These are phyloP conservation scores for Megalops cyprinoides DNA, from an alignment of 2,797 vertebrate species.

Conservation along the genomic window DNA sequence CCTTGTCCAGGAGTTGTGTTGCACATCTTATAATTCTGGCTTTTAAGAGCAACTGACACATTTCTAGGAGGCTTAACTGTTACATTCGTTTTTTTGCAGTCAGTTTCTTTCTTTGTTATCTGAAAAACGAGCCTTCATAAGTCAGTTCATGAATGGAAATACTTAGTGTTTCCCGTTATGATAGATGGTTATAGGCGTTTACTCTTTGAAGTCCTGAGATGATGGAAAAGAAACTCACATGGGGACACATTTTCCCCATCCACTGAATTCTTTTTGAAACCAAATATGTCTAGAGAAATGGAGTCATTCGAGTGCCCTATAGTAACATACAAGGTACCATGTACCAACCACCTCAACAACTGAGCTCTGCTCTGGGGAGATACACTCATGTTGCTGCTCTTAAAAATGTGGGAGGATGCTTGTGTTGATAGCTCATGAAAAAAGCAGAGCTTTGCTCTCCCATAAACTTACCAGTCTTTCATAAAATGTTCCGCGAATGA, in stretches of 20 bases:
- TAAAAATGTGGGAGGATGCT: not conserved
- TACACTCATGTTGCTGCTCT: not conserved
- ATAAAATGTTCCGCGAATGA: slow-evolving; percentile 12
- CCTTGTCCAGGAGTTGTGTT: not conserved
- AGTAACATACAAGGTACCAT: not conserved
- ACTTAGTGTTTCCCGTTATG: slow-evolving; percentile 53
- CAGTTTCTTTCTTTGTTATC: not conserved
- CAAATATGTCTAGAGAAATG: slow-evolving; percentile 4
- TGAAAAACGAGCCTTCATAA: not conserved
- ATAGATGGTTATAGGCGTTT: slow-evolving; percentile 4
- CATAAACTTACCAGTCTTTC: not conserved
- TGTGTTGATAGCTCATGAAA: not conserved
- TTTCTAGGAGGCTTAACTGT: not conserved
- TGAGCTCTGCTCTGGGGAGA: not conserved
- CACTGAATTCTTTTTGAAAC: slow-evolving; percentile 19
- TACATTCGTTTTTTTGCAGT: not conserved
- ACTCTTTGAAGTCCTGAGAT: slow-evolving; percentile 19
- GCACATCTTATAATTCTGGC: not conserved
- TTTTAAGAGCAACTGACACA: not conserved
- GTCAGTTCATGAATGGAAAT: slow-evolving; percentile 52
- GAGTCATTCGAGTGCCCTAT: not conserved
- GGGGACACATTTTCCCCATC: slow-evolving; percentile 8
- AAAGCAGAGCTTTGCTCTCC: not conserved
- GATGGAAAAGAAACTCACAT: slow-evolving; percentile 1
- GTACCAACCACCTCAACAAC: not conserved